Evolutionary conservation across 1,140 invertebrate species (phyloP).

Genomic region (Zaprionus lachaisei): DNA sequence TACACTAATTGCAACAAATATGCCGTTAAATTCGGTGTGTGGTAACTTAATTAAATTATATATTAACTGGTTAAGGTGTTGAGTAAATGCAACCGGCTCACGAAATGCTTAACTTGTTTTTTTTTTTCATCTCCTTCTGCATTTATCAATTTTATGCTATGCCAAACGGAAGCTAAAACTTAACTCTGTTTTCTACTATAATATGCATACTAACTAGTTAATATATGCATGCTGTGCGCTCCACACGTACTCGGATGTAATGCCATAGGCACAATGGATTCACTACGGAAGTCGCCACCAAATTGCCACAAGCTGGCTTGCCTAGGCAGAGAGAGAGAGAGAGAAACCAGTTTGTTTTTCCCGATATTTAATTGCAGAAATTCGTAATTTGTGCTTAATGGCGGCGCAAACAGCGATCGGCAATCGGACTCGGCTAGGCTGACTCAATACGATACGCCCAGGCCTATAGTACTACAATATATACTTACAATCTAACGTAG

Average conservation of each 20-base stretch:
- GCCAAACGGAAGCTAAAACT: slow-evolving; percentile 54
- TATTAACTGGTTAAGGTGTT: slow-evolving; percentile 18
- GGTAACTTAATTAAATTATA: slow-evolving; percentile 61
- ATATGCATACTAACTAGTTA: slow-evolving; percentile 26
- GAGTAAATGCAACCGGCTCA: slow-evolving; percentile 14
- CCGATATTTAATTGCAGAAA: slow-evolving; percentile 74
- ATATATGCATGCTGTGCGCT: neutral
- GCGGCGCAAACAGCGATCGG: slow-evolving; percentile 59
- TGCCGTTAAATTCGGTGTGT: slow-evolving; percentile 34
- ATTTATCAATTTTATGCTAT: slow-evolving; percentile 26
- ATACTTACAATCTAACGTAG: neutral
- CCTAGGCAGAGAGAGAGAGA: neutral
- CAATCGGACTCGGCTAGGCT: slow-evolving; percentile 11
- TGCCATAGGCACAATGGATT: slow-evolving; percentile 1
- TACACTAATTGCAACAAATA: slow-evolving; percentile 74
- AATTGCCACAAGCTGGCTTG: slow-evolving; percentile 29
- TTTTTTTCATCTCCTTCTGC: neutral
- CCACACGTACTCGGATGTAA: slow-evolving; percentile 1
- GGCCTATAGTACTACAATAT: neutral
- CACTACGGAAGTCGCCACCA: slow-evolving; percentile 54
- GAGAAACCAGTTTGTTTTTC: slow-evolving; percentile 57
- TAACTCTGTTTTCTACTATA: slow-evolving; percentile 28
- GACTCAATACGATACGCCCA: slow-evolving; percentile 48
- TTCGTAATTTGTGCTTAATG: slow-evolving; percentile 72
- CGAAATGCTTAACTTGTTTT: neutral